Conservation (phyloP, 2,888 invertebrate species). For the Artemia sinica region DNA sequence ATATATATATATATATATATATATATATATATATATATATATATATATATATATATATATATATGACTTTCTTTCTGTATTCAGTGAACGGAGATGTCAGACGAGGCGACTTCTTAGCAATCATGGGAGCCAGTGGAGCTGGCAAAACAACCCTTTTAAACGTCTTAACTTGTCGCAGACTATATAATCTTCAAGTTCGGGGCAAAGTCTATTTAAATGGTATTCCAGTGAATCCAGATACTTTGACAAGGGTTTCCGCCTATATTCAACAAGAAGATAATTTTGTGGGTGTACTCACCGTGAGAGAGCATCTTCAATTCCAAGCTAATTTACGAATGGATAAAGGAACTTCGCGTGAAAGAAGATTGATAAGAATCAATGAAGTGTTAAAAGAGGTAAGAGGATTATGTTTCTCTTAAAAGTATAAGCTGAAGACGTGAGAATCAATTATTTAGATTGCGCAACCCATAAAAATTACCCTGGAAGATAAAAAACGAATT, state of each 20-base stretch:
- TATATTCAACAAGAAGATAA: slow-evolving; percentile 89
- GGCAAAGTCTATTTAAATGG: slow-evolving; percentile 52
- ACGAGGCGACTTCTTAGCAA: slow-evolving; percentile 67
- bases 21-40: no score
- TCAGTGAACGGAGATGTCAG: slow-evolving; percentile 62
- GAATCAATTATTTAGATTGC: no score
- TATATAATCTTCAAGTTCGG: slow-evolving; percentile 39
- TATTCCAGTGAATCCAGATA: slow-evolving; percentile 45
- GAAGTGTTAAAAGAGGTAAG: slow-evolving; percentile 65
- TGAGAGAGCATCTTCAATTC: slow-evolving; percentile 70
- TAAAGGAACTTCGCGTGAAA: slow-evolving; percentile 46
- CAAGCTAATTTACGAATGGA: slow-evolving; percentile 79
- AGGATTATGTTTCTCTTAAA: slow-evolving; percentile 1
- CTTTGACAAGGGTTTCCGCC: slow-evolving; percentile 57
- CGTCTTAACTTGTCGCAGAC: slow-evolving; percentile 61
- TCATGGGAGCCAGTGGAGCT: slow-evolving; percentile 70
- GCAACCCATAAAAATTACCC: no score
- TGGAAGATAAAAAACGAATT: not conserved
- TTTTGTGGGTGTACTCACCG: slow-evolving; percentile 75
- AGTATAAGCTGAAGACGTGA: not conserved
- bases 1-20: no score
- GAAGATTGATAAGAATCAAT: slow-evolving; percentile 58
- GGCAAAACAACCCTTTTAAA: slow-evolving; percentile 89
- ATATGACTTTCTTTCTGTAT: slow-evolving; percentile 21
- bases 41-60: no score